Conservation (phyloP, 2,113 vertebrate species). For the Sebastes schlegelii region DNA sequence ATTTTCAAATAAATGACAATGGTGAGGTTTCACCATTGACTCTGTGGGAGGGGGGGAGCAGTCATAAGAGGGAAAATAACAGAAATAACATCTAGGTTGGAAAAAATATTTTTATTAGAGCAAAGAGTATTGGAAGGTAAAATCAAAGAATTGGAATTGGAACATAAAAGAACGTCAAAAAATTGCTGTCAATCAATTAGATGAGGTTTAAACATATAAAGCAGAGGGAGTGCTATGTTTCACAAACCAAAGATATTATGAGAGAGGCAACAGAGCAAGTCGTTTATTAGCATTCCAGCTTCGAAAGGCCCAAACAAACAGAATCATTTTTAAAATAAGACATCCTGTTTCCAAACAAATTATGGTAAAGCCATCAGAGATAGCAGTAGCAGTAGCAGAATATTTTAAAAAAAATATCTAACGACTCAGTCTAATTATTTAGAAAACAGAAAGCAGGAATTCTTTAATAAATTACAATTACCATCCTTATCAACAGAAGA, state of each 20-base stretch:
- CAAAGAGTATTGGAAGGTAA: too few relatives aligned
- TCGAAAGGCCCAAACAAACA: background rate
- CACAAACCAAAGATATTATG: conserved; percentile 9
- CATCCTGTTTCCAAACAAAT: background rate
- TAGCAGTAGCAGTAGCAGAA: background rate
- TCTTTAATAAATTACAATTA: background rate
- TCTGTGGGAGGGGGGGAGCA: conserved; percentile 7
- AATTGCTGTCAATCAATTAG: background rate
- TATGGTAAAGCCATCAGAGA: background rate
- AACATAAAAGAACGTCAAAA: conserved; percentile 7
- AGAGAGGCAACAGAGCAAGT: conserved; percentile 20
- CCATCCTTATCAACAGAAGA: background rate
- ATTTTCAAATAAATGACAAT: conserved; percentile 37
- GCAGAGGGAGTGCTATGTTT: conserved; percentile 10
- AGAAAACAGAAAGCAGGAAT: too few relatives aligned
- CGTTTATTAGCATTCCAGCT: background rate
- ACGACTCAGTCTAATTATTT: background rate
- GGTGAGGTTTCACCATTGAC: background rate
- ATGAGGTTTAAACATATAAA: conserved; percentile 15
- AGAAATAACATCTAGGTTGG: too few relatives aligned
- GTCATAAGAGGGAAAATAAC: too few relatives aligned
- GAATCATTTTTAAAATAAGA: background rate
- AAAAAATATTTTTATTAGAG: too few relatives aligned
- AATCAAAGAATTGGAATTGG: background rate
- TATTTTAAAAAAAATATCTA: background rate